A percentile compares a stretch with the other conserved stretches of the same genome.
phyloP scores from a whole-genome alignment of 2,113 vertebrate species.

The Pogonocichla stellata region DNA sequence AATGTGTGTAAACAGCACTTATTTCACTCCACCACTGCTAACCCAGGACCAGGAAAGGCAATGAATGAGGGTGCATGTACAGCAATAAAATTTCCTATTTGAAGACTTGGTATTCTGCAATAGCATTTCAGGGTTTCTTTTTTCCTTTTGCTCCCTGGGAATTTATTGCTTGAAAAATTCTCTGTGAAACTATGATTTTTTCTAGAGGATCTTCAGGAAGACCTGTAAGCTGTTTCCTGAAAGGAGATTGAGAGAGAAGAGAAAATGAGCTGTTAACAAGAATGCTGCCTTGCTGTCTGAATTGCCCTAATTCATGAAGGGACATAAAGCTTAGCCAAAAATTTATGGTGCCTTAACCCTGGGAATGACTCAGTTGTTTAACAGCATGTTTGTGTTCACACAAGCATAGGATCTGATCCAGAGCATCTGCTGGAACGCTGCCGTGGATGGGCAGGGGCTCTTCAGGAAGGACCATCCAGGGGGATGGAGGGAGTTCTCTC shows the following conservation, averaged over 20 bases:
- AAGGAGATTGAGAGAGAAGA: constrained; percentile 2
- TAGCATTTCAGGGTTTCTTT: neutral
- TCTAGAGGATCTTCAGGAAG: neutral
- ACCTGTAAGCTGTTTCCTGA: constrained; percentile 11
- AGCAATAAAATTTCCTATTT: neutral
- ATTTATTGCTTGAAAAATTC: constrained; percentile 15
- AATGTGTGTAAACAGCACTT: neutral
- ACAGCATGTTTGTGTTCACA: neutral
- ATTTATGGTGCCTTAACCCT: neutral
- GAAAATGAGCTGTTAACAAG: constrained; percentile 39
- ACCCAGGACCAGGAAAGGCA: neutral
- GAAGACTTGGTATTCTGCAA: neutral
- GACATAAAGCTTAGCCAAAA: constrained; percentile 8
- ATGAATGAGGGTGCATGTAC: neutral
- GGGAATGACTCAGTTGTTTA: constrained; percentile 7
- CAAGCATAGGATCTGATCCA: neutral
- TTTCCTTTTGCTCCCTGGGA: fast-evolving
- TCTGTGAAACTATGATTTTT: neutral
- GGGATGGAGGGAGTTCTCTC: neutral
- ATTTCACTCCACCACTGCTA: neutral
- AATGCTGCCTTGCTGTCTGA: neutral
- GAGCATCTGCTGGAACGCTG: fast-evolving
- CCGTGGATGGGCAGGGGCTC: neutral
- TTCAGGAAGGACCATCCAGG: neutral
- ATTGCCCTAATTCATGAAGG: constrained; percentile 29